Conservation (phyloP, 1,140 invertebrate species). For the Spodoptera frugiperda region DNA sequence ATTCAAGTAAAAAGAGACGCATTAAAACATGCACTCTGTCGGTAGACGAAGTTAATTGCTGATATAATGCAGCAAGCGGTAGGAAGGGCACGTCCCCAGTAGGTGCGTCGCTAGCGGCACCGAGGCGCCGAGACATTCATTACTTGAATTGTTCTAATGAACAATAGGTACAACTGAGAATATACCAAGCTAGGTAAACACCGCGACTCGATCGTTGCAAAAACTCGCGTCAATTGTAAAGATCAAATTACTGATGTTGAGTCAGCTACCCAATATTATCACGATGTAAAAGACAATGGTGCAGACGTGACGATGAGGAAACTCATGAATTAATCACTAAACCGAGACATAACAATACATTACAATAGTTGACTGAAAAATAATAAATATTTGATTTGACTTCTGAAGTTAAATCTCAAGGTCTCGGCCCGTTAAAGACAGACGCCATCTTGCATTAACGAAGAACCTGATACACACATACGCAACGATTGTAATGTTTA, state of each 20-base stretch:
- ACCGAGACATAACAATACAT: not conserved
- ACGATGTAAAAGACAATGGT: constrained; percentile 7
- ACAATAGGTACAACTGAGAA: constrained; percentile 23
- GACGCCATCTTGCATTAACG: constrained; percentile 26
- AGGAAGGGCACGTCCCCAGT: constrained; percentile 38
- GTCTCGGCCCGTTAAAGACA: constrained; percentile 2
- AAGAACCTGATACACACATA: not conserved
- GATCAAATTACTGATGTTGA: not conserved
- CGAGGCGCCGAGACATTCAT: constrained; percentile 39
- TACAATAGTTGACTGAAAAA: too few relatives aligned
- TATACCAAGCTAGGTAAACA: constrained; percentile 20
- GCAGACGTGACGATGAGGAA: constrained; percentile 6
- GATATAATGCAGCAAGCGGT: constrained; percentile 36
- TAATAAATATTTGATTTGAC: constrained; percentile 4
- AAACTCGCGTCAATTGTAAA: not conserved
- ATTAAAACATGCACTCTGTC: constrained; percentile 17
- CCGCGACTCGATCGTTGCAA: not conserved
- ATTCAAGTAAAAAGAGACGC: constrained; percentile 5
- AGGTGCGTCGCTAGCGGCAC: constrained; percentile 39
- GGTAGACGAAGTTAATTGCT: constrained; percentile 32
- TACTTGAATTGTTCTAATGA: constrained; percentile 37
- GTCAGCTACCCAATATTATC: not conserved
- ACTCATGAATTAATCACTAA: constrained; percentile 1
- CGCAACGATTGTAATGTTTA: constrained; percentile 7
- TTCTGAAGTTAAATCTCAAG: constrained; percentile 13